These are phyloP conservation scores for Diaperis boleti DNA, from an alignment of 2,888 invertebrate genomes.

Conservation along the genomic window DNA sequence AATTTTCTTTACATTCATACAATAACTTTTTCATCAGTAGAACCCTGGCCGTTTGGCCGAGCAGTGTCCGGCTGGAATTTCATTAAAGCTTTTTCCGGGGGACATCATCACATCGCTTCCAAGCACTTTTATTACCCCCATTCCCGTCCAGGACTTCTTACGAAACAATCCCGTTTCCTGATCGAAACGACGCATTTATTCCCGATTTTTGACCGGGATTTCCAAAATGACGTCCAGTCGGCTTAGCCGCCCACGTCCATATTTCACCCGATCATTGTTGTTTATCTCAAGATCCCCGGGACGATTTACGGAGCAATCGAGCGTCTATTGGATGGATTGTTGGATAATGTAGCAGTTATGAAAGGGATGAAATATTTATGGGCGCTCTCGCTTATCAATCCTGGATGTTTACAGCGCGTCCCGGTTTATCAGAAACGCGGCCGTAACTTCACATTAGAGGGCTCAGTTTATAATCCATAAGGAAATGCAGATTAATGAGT, in stretches of 20 bases:
- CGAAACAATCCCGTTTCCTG: too few relatives aligned
- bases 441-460: slow-evolving; percentile 4
- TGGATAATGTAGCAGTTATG: slow-evolving; percentile 60
- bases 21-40: too few relatives aligned
- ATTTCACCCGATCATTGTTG: slow-evolving; percentile 59
- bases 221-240: slow-evolving; percentile 48
- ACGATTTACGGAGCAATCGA: slow-evolving; percentile 60
- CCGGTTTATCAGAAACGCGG: slow-evolving; percentile 6
- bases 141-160: too few relatives aligned
- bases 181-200: slow-evolving; percentile 60
- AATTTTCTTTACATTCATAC: too few relatives aligned
- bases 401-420: slow-evolving; percentile 11
- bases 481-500: too few relatives aligned
- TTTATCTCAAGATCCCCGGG: slow-evolving; percentile 58
- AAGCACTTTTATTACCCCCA: too few relatives aligned
- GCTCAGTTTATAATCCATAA: too few relatives aligned
- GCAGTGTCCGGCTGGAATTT: too few relatives aligned
- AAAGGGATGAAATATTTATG: slow-evolving; percentile 59
- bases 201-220: slow-evolving; percentile 44
- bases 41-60: too few relatives aligned
- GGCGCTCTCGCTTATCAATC: slow-evolving; percentile 39
- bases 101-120: too few relatives aligned
- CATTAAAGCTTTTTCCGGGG: too few relatives aligned
- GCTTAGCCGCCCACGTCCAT: slow-evolving; percentile 45
- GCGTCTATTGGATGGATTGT: slow-evolving; percentile 57